A percentile compares a stretch with the other conserved stretches of the same genome.
phyloP scores from a whole-genome alignment of 2,888 invertebrate genomes.

The Drosophila quinaria region DNA sequence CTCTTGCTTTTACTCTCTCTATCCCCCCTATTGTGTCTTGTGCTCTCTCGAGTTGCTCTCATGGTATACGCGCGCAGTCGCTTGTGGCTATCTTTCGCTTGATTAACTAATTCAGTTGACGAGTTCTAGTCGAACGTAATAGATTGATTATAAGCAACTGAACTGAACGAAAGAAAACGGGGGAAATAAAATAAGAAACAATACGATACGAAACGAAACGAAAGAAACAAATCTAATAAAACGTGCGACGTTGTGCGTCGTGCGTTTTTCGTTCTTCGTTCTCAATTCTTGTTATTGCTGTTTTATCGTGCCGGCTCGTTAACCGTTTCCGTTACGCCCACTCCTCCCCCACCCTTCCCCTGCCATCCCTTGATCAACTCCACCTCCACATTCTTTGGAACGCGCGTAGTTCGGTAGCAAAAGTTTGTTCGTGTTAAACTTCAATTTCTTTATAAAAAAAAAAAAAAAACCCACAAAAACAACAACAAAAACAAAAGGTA shows the following conservation, averaged over 20 bases:
- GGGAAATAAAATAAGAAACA: neutral
- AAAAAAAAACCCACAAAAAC: no score
- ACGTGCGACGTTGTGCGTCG: constrained; percentile 16
- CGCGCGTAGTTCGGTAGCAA: constrained; percentile 51
- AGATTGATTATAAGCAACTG: constrained; percentile 61
- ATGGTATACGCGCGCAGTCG: constrained; percentile 41
- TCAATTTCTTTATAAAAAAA: constrained; percentile 30
- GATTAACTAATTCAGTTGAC: constrained; percentile 84
- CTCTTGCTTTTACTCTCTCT: constrained; percentile 5
- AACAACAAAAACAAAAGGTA: constrained; percentile 29
- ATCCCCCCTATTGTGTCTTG: constrained; percentile 14
- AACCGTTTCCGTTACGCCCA: constrained; percentile 55
- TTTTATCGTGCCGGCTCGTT: constrained; percentile 50
- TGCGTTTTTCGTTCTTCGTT: constrained; percentile 12
- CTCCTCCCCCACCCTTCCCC: constrained; percentile 1
- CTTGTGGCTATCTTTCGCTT: constrained; percentile 76
- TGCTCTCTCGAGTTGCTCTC: constrained; percentile 9
- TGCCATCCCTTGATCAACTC: neutral
- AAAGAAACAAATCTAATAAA: constrained; percentile 16
- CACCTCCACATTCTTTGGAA: constrained; percentile 10
- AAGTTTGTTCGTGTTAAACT: constrained; percentile 39
- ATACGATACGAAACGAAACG: neutral
- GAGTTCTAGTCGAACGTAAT: constrained; percentile 83
- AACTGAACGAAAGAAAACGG: constrained; percentile 5
- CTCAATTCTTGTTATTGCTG: constrained; percentile 2